A percentile compares a stretch with the other conserved stretches of the same genome.
phyloP scores from a whole-genome alignment of 2,888 invertebrate genomes.

The Tinea pellionella region DNA sequence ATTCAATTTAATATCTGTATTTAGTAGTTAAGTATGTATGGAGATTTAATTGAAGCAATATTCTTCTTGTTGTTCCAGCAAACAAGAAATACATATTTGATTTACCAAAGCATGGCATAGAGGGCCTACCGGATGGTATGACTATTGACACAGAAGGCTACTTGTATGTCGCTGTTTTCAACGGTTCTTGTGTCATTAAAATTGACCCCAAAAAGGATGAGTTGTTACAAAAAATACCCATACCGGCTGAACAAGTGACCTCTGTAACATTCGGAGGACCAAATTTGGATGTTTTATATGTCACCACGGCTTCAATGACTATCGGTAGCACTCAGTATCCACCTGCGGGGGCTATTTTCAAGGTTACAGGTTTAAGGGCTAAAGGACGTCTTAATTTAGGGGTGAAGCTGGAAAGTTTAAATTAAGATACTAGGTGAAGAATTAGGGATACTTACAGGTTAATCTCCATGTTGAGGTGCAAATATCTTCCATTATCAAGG shows the following conservation, averaged over 20 bases:
- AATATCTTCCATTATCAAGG: too few relatives aligned
- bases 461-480: too few relatives aligned
- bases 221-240: conserved; percentile 65
- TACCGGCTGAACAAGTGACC: conserved; percentile 74
- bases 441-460: too few relatives aligned
- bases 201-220: conserved; percentile 66
- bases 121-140: conserved; percentile 75
- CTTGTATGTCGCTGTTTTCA: conserved; percentile 80
- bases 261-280: conserved; percentile 80
- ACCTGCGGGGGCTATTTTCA: conserved; percentile 71
- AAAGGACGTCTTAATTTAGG: conserved; percentile 46
- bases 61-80: conserved; percentile 50
- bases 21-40: too few relatives aligned
- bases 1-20: too few relatives aligned
- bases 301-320: conserved; percentile 69
- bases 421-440: too few relatives aligned
- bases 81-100: conserved; percentile 72
- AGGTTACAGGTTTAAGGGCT: conserved; percentile 71
- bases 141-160: conserved; percentile 81
- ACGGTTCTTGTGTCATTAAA: conserved; percentile 68
- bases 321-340: conserved; percentile 45
- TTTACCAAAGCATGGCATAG: conserved; percentile 47
- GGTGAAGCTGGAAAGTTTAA: neutral
- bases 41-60: too few relatives aligned
- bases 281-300: conserved; percentile 75